These are phyloP conservation scores for Zapornia atra DNA, from an alignment of 2,113 vertebrate genomes.

Conservation along the genomic window DNA sequence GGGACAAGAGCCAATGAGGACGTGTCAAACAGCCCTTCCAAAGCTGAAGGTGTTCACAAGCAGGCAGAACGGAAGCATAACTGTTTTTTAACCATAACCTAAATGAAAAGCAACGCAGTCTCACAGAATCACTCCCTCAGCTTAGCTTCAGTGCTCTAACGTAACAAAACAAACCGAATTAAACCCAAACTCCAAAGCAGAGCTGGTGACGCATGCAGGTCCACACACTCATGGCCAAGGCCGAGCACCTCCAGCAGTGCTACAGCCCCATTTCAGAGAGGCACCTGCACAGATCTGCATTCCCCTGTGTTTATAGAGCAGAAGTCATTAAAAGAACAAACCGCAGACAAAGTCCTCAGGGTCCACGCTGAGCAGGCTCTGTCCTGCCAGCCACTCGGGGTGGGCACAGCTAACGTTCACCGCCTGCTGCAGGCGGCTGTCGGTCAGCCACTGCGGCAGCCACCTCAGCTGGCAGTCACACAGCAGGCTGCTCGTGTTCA, in stretches of 20 bases:
- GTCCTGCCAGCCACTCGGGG: constrained; percentile 78
- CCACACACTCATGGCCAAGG: rapidly evolving
- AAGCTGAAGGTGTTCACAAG: neutral
- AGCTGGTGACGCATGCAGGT: neutral
- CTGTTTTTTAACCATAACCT: neutral
- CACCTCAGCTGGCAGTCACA: constrained; percentile 85
- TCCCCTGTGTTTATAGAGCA: neutral
- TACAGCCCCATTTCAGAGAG: neutral
- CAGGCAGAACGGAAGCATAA: neutral
- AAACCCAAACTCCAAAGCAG: neutral
- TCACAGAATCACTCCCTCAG: neutral
- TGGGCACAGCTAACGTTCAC: constrained; percentile 79
- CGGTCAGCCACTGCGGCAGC: constrained; percentile 78
- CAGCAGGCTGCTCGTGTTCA: constrained; percentile 82
- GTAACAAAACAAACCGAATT: neutral
- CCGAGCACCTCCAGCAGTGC: neutral
- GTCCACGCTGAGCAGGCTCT: constrained; percentile 77
- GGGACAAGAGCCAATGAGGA: neutral
- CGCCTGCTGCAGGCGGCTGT: constrained; percentile 65
- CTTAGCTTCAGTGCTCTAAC: neutral
- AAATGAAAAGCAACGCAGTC: neutral
- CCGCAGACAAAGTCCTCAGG: constrained; percentile 81
- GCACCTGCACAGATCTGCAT: neutral
- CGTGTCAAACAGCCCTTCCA: neutral
- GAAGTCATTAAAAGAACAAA: constrained; percentile 67